Base-by-base conservation (phyloP, 92 coral and sea anemone species). In the Heliopora coerulea region DNA sequence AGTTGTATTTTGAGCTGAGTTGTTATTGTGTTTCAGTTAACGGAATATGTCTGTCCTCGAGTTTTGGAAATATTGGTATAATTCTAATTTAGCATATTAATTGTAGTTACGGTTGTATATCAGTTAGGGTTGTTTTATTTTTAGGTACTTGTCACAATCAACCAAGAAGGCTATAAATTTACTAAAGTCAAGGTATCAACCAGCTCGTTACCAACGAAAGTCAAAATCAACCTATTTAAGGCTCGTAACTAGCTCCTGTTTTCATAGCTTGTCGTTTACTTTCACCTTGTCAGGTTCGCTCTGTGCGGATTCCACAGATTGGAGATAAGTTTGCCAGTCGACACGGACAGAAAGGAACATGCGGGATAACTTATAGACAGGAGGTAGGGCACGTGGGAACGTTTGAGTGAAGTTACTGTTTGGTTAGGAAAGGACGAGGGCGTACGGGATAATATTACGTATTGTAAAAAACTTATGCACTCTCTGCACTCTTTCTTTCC, bases 291-390 rank as follows among this genome's bases (percentile, higher is more conserved):
- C 73, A 93, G 98, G 98, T 93, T 34, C 96, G 98, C 2, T 93
- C 98, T 0, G 96, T 93, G 27, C 90, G 98, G 65, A 74, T 86
- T 54, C 98, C 98, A 1, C 98, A 93, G 79, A 93, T 93, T 79
- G 98, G 98, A 30, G 98, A 93, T 73, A 93, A 93, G 86, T 93
- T 93, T 60, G 98, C 98, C 74, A 93, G 98, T 90, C 96, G 98
- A 62, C 98, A 93, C 54, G 98, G 98, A 28, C 98, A 93, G 85
- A 93, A 93, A 48, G 98, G 98, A 76, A 93, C 98, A 12, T 85
- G 91, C 73, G 98, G 98, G 67, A 93, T 93, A 32, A 91, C 96
- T 1, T 93, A 93, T 79, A 85, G 98, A 62, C 98, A 93, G 44
- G 98, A 93, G 91, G 98, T 93, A 48, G 30, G 84, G 1, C 30